phyloP scores from a whole-genome alignment of 2,113 vertebrate genomes.

The Tapirus terrestris region DNA sequence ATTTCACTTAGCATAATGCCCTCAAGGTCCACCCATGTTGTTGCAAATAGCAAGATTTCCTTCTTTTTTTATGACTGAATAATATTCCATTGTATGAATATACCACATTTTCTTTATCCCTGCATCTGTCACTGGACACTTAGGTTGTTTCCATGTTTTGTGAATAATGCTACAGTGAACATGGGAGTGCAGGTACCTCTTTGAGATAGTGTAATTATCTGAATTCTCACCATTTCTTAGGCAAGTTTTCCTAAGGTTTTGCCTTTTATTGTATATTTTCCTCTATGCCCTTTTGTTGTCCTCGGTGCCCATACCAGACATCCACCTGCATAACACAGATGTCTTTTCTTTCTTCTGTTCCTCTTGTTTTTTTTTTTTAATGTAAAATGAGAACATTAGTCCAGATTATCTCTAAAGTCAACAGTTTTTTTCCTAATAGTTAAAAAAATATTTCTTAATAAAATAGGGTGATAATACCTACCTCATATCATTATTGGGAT shows the following conservation, averaged over 20 bases:
- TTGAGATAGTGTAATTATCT: background rate
- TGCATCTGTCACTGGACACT: background rate
- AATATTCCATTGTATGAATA: background rate
- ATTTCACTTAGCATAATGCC: background rate
- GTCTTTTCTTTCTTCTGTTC: background rate
- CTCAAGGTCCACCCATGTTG: background rate
- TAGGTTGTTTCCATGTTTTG: background rate
- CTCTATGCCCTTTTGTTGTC: background rate
- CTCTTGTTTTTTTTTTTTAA: background rate
- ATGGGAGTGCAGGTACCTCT: background rate
- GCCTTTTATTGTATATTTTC: background rate
- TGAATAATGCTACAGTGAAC: background rate
- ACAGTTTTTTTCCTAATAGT: background rate
- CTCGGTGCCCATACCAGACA: background rate
- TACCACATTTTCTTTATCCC: background rate
- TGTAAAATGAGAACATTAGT: background rate
- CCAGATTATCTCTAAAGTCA: background rate
- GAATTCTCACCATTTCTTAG: slow-evolving; percentile 15
- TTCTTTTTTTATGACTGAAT: background rate
- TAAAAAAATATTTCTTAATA: background rate
- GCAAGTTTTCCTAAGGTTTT: background rate
- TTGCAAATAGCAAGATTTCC: background rate
- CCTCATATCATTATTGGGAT: background rate
- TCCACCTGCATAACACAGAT: background rate
- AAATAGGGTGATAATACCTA: background rate